Conservation (phyloP, 2,797 vertebrate genomes). For the Megalops cyprinoides region DNA sequence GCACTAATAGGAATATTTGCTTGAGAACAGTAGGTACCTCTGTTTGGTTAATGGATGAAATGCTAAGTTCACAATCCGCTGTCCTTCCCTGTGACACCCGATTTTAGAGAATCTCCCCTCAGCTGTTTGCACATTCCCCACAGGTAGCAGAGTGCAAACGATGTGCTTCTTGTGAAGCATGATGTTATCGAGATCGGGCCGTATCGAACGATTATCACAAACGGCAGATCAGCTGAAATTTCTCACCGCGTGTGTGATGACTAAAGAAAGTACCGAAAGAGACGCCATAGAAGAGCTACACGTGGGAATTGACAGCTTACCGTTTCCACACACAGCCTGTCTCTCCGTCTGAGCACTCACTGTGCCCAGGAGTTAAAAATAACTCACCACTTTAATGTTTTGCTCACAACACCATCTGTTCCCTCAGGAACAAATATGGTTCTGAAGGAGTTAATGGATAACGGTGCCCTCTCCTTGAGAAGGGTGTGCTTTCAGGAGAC, state of each 20-base stretch:
- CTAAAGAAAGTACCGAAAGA: conserved; percentile 21
- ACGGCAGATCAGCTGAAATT: neutral
- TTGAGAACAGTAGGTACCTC: no score
- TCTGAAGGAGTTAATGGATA: conserved; percentile 55
- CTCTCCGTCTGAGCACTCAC: conserved; percentile 56
- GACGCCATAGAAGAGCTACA: conserved; percentile 3
- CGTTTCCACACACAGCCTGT: neutral
- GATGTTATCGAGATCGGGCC: neutral
- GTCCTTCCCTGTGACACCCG: neutral
- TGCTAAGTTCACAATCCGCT: neutral
- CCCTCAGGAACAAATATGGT: conserved; percentile 48
- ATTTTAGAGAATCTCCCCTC: neutral
- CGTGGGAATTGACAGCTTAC: neutral
- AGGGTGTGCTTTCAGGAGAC: conserved; percentile 44
- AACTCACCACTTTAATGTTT: conserved; percentile 62
- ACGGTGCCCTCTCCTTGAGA: conserved; percentile 51
- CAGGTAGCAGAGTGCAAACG: neutral
- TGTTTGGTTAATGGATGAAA: neutral
- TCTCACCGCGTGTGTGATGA: neutral
- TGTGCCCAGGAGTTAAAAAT: conserved; percentile 57
- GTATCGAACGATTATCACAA: neutral
- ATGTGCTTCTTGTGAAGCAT: neutral
- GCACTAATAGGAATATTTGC: no score
- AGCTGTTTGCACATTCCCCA: neutral
- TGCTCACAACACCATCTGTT: conserved; percentile 67